phyloP scores from a whole-genome alignment of 2,113 vertebrate species.

The Melospiza georgiana region DNA sequence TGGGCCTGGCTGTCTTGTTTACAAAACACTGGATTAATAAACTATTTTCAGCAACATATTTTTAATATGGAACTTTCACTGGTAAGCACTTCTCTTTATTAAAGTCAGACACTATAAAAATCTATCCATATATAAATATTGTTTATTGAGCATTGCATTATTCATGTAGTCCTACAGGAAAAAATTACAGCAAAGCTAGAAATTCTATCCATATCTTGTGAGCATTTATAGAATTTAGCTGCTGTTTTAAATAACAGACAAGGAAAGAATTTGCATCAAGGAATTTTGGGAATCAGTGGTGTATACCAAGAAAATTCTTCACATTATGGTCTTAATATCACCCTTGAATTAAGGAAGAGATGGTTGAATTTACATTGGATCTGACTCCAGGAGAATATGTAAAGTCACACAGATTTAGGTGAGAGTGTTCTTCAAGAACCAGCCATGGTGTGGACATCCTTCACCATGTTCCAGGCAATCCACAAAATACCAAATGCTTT shows the following conservation, averaged over 20 bases:
- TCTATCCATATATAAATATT: neutral
- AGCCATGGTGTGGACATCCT: neutral
- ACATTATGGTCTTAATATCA: neutral
- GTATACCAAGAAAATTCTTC: neutral
- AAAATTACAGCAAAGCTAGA: neutral
- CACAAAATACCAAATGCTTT: neutral
- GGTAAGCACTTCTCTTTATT: neutral
- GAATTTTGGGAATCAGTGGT: neutral
- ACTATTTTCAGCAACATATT: neutral
- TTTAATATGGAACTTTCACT: neutral
- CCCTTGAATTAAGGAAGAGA: neutral
- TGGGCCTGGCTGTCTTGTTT: neutral
- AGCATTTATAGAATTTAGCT: neutral
- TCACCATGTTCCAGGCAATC: neutral
- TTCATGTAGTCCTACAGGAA: neutral
- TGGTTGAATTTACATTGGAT: neutral
- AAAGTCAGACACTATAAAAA: neutral
- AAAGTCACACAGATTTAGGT: neutral
- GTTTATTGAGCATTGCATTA: neutral
- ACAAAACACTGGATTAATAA: neutral
- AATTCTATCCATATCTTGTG: neutral
- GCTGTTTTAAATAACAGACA: neutral
- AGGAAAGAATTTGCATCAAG: neutral
- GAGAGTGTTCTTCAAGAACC: neutral
- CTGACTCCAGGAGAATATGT: neutral